Evolutionary conservation across 2,888 invertebrate genomes (phyloP).

Genomic region (Neelides folsomi): DNA sequence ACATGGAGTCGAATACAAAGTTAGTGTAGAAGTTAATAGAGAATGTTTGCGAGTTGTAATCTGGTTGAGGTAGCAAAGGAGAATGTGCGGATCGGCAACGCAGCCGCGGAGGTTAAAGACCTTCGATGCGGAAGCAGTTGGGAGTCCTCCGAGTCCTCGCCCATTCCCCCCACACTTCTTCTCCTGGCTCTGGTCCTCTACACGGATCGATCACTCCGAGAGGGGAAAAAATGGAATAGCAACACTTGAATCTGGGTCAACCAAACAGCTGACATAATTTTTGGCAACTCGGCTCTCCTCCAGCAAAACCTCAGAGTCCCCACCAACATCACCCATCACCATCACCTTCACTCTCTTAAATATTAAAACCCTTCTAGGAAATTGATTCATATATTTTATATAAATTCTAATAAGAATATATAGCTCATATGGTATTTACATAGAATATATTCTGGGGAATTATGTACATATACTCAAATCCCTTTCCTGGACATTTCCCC

Average conservation of each 20-base stretch:
- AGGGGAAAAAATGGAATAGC: conserved; percentile 18
- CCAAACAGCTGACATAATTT: conserved; percentile 23
- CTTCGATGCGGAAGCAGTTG: conserved; percentile 30
- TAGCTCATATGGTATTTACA: too few species aligned
- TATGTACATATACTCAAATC: too few species aligned
- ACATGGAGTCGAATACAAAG: too few species aligned
- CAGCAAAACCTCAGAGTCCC: background rate
- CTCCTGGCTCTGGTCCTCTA: background rate
- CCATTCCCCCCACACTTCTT: background rate
- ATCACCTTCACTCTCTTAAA: background rate
- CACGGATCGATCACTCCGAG: conserved; percentile 4
- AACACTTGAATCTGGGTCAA: conserved; percentile 25
- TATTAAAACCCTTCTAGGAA: background rate
- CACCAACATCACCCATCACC: background rate
- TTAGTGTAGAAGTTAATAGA: background rate
- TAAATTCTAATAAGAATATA: too few species aligned
- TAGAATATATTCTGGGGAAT: too few species aligned
- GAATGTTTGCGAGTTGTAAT: background rate
- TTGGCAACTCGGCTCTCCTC: conserved; percentile 13
- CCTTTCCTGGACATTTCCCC: too few species aligned
- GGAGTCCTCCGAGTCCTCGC: conserved; percentile 6
- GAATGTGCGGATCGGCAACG: conserved; percentile 11
- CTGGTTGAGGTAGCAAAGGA: background rate
- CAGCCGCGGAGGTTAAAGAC: conserved; percentile 26
- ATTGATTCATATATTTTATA: background rate